These are phyloP conservation scores for Epinotia ramella DNA, from an alignment of 2,888 invertebrate genomes.

Conservation along the genomic window DNA sequence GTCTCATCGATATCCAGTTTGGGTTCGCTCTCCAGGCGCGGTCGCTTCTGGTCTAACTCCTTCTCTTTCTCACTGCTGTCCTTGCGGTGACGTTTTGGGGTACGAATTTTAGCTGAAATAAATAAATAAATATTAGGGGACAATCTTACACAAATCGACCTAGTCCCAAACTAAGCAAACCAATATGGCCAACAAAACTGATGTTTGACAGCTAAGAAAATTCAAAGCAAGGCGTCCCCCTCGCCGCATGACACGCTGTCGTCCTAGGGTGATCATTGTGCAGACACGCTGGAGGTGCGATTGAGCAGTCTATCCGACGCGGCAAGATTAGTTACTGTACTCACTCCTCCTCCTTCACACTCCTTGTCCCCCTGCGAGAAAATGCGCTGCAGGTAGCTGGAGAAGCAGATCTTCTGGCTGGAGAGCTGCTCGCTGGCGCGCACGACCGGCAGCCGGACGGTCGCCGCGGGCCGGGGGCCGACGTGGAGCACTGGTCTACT, in stretches of 20 bases:
- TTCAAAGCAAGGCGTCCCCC: no score
- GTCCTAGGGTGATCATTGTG: no score
- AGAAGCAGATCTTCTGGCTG: conserved; percentile 91
- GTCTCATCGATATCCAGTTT: conserved; percentile 80
- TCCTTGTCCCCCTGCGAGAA: no score
- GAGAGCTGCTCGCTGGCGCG: conserved; percentile 91
- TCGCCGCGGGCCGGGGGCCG: conserved; percentile 81
- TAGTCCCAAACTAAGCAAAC: no score
- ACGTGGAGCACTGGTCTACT: conserved; percentile 75
- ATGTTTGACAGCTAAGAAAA: no score
- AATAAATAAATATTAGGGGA: no score
- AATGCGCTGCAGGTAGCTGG: conserved; percentile 90
- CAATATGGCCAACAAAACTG: no score
- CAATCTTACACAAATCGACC: no score
- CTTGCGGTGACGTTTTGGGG: conserved; percentile 83
- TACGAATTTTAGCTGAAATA: conserved; percentile 75
- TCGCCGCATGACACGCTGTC: no score
- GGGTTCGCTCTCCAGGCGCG: conserved; percentile 57
- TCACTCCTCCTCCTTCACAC: no score
- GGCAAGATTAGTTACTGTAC: not conserved
- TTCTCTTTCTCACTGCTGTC: conserved; percentile 86
- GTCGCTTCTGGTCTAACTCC: conserved; percentile 66
- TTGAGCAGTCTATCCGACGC: no score
- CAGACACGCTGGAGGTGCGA: no score
- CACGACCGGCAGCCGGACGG: conserved; percentile 89